phyloP scores from a whole-genome alignment of 2,888 invertebrate genomes.

The Microctonus brassicae region DNA sequence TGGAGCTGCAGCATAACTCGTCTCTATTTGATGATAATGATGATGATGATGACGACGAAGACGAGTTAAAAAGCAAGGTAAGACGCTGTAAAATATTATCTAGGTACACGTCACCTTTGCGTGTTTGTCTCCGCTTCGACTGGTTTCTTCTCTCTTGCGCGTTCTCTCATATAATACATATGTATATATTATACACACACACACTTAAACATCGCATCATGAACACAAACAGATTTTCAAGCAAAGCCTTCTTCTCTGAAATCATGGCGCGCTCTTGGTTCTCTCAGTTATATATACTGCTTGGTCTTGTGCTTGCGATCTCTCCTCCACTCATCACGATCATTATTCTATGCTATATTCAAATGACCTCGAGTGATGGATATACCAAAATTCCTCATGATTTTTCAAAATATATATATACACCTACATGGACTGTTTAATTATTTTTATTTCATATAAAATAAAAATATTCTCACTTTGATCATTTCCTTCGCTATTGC shows the following conservation, averaged over 20 bases:
- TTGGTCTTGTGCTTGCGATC: neutral
- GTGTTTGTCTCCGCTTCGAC: slow-evolving; percentile 66
- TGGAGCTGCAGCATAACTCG: neutral
- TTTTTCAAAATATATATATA: no score
- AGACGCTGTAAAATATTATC: slow-evolving; percentile 46
- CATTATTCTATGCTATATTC: neutral
- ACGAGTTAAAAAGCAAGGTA: slow-evolving; percentile 4
- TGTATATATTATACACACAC: neutral
- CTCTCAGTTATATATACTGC: neutral
- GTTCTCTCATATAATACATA: slow-evolving; percentile 16
- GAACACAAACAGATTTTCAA: no score
- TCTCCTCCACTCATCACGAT: neutral
- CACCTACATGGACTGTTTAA: no score
- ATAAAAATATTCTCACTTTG: no score
- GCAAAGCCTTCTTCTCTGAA: slow-evolving; percentile 6
- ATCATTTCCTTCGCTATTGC: no score
- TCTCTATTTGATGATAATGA: neutral
- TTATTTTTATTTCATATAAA: no score
- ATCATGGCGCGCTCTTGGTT: neutral
- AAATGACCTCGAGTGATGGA: slow-evolving; percentile 2
- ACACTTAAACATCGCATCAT: neutral
- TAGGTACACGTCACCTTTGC: slow-evolving; percentile 64
- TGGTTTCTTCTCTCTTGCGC: slow-evolving; percentile 54
- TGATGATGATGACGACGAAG: neutral
- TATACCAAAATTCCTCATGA: no score